Percentiles rank a stretch among this genome's conserved stretches.
Conservation (phyloP, 2,797 vertebrate genomes). For the Trachops cirrhosus region DNA sequence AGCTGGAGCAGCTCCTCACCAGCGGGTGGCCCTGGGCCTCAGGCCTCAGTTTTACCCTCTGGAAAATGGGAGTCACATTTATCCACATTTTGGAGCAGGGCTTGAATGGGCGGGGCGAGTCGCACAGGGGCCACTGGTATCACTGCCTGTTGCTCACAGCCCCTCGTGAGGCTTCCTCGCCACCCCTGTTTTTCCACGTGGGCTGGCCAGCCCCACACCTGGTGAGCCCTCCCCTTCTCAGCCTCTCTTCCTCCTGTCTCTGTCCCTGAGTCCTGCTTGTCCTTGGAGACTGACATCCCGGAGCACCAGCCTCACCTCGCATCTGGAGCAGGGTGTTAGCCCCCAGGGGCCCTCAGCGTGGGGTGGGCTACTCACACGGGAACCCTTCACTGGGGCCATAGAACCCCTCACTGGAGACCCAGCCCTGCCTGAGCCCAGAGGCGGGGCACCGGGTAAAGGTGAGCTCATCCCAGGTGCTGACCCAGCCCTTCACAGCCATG, state of each 20-base stretch:
- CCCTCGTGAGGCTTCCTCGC: neutral
- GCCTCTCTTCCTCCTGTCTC: neutral
- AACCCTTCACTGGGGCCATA: neutral
- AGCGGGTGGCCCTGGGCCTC: neutral
- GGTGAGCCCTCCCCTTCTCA: neutral
- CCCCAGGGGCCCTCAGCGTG: fast-evolving
- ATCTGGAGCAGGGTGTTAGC: neutral
- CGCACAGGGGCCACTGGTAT: fast-evolving
- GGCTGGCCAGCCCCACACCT: neutral
- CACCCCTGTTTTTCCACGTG: fast-evolving
- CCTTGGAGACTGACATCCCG: neutral
- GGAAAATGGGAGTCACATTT: neutral
- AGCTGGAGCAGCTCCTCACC: neutral
- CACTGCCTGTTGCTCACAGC: neutral
- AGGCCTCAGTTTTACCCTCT: neutral
- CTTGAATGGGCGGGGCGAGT: neutral
- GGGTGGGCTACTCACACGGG: neutral
- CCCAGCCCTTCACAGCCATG: neutral
- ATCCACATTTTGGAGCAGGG: neutral
- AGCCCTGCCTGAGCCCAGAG: neutral
- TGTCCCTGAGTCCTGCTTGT: neutral
- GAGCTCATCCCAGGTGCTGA: neutral
- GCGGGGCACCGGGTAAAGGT: fast-evolving
- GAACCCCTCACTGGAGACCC: neutral
- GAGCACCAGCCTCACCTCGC: neutral